phyloP scores from a whole-genome alignment of 1,140 invertebrate species.

The Trichoplusia ni region DNA sequence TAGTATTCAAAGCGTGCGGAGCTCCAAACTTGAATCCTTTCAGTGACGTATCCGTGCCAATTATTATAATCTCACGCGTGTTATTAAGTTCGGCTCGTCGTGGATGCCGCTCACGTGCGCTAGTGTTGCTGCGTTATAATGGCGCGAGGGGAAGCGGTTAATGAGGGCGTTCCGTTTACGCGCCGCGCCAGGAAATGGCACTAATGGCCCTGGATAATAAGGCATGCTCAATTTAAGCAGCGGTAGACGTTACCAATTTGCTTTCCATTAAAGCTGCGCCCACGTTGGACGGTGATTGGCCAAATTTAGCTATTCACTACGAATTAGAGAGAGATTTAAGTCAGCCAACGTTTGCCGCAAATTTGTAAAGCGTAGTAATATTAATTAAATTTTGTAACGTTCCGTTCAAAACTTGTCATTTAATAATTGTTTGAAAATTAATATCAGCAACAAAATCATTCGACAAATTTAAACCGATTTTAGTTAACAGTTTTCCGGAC shows the following conservation, averaged over 20 bases:
- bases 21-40: conserved; percentile 11
- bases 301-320: conserved; percentile 26
- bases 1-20: conserved; percentile 16
- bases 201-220: conserved; percentile 36
- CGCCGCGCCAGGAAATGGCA: conserved; percentile 20
- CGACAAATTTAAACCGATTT: no score
- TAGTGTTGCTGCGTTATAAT: conserved; percentile 29
- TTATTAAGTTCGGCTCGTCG: background rate
- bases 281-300: conserved; percentile 24
- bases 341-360: background rate
- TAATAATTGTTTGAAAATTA: no score
- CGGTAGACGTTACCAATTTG: conserved; percentile 32
- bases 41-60: conserved; percentile 18
- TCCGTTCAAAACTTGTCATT: no score
- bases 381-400: no score
- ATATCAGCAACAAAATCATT: no score
- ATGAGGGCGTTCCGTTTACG: conserved; percentile 37
- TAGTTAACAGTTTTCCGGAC: no score
- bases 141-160: conserved; percentile 22
- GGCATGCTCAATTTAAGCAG: conserved; percentile 31
- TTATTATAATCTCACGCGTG: conserved; percentile 15
- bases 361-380: no score
- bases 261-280: conserved; percentile 31
- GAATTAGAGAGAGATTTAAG: conserved; percentile 12
- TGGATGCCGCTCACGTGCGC: conserved; percentile 13